Evolutionary conservation across 2,797 vertebrate species (phyloP).

Genomic region (Amazona finschi): DNA sequence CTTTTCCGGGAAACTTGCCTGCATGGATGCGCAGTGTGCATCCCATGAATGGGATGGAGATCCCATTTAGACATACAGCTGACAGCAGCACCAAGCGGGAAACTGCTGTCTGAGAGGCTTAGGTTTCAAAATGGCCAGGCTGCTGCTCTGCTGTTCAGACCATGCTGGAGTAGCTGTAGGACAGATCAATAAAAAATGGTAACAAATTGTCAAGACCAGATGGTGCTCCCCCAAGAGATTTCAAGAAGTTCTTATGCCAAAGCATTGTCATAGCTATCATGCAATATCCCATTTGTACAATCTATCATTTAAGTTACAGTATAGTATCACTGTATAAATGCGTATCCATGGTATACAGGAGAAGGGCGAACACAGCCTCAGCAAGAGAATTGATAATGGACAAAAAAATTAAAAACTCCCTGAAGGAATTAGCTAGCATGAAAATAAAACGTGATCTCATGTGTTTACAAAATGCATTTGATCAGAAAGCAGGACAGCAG

Average conservation of each 20-base stretch:
- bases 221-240: not conserved
- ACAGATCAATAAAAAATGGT: not conserved
- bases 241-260: not conserved
- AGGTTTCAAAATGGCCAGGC: not conserved
- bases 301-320: not conserved
- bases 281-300: not conserved
- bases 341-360: not conserved
- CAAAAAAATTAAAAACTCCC: not conserved
- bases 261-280: not conserved
- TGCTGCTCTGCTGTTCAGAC: not conserved
- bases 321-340: not conserved
- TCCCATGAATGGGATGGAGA: not conserved
- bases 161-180: not conserved
- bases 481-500: not conserved
- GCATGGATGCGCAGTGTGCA: accelerated
- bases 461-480: not conserved
- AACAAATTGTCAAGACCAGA: constrained; percentile 5
- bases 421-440: not conserved
- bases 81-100: not conserved
- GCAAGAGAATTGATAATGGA: not conserved
- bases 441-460: not conserved
- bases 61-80: not conserved
- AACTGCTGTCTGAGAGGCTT: not conserved
- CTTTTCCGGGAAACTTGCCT: accelerated
- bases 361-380: not conserved